phyloP scores from a whole-genome alignment of 2,797 vertebrate species.

The Manis pentadactyla region DNA sequence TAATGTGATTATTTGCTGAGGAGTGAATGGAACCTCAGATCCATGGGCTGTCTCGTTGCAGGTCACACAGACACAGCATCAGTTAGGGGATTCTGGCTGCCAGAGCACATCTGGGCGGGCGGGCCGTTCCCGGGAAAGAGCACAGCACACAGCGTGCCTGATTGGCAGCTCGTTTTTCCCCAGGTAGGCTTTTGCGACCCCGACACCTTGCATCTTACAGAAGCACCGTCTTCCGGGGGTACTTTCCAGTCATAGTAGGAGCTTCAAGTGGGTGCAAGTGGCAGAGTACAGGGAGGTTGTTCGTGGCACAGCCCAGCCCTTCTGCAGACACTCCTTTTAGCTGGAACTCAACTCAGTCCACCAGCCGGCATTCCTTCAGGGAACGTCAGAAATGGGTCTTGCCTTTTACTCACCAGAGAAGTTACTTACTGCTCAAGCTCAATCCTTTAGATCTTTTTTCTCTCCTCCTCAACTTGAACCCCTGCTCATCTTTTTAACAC shows the following conservation, averaged over 20 bases:
- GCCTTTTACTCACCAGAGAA: background rate
- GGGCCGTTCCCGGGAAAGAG: rapidly evolving
- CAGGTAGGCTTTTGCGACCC: rapidly evolving
- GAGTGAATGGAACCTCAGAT: background rate
- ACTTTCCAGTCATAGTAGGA: rapidly evolving
- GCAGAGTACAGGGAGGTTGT: rapidly evolving
- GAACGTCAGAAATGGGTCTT: too few relatives aligned
- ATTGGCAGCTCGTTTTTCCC: rapidly evolving
- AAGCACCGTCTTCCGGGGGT: rapidly evolving
- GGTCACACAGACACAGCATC: rapidly evolving
- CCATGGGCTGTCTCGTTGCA: rapidly evolving
- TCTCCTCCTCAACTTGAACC: background rate
- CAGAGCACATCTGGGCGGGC: rapidly evolving
- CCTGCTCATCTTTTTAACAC: background rate
- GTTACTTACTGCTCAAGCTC: background rate
- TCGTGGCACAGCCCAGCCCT: rapidly evolving
- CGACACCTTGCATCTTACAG: background rate
- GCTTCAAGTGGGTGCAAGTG: background rate
- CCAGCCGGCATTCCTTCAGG: background rate
- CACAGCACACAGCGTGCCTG: rapidly evolving
- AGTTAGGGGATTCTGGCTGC: background rate
- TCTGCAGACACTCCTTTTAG: background rate
- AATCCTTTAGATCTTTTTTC: background rate
- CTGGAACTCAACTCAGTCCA: too few relatives aligned
- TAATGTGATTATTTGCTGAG: background rate